Conservation (phyloP, 2,113 vertebrate species). For the Dolichallabes microphthalmus region DNA sequence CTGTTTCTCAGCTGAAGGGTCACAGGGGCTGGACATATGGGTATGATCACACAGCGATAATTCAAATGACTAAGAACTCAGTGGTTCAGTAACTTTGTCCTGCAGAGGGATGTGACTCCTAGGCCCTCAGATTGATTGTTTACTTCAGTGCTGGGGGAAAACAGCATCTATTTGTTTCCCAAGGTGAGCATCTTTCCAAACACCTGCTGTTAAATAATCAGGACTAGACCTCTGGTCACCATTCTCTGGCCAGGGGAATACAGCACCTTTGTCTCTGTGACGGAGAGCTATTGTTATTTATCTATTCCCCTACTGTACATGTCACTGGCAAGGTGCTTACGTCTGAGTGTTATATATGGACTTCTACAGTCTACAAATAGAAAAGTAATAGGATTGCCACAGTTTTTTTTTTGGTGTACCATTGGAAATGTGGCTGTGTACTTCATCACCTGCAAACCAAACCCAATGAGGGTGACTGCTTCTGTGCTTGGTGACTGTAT, state of each 20-base stretch:
- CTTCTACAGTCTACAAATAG: slow-evolving; percentile 72
- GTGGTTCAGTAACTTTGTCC: slow-evolving; percentile 55
- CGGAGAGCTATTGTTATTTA: slow-evolving; percentile 62
- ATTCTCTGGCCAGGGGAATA: slow-evolving; percentile 54
- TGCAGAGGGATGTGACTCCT: slow-evolving; percentile 45
- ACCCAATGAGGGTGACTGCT: slow-evolving; percentile 67
- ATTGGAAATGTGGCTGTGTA: slow-evolving; percentile 64
- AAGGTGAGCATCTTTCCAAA: slow-evolving; percentile 59
- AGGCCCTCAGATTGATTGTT: slow-evolving; percentile 56
- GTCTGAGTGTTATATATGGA: slow-evolving; percentile 62
- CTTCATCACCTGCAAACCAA: slow-evolving; percentile 75
- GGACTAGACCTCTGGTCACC: slow-evolving; percentile 53
- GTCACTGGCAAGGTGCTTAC: slow-evolving; percentile 53
- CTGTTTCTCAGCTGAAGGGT: slow-evolving; percentile 40
- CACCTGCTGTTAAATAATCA: slow-evolving; percentile 58
- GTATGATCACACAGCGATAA: slow-evolving; percentile 54
- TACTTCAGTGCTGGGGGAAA: slow-evolving; percentile 46
- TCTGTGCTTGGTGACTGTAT: slow-evolving; percentile 47
- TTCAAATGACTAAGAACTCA: slow-evolving; percentile 55
- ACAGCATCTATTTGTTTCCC: slow-evolving; percentile 56
- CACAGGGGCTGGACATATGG: slow-evolving; percentile 32
- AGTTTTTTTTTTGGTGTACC: slow-evolving; percentile 69
- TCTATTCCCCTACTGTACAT: slow-evolving; percentile 55
- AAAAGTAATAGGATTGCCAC: slow-evolving; percentile 73
- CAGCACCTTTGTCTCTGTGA: slow-evolving; percentile 53